Conservation (phyloP, 1,140 invertebrate genomes). For the Mya arenaria region DNA sequence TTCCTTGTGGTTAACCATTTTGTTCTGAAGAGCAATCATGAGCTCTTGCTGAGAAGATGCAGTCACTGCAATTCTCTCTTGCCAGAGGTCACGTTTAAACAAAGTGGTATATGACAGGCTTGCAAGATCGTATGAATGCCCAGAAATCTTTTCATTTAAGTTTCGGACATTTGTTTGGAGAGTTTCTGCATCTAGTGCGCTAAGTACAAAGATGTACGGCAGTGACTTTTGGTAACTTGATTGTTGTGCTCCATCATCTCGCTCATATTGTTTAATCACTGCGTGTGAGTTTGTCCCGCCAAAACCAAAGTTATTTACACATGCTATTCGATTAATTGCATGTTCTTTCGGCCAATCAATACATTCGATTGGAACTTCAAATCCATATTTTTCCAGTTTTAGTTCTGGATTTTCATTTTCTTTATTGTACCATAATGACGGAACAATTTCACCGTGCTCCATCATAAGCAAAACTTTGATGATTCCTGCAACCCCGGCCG, state of each 20-base stretch:
- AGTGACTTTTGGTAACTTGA: neutral
- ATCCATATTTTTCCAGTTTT: conserved; percentile 41
- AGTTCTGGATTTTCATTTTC: conserved; percentile 60
- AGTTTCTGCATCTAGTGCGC: too few species aligned
- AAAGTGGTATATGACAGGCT: too few species aligned
- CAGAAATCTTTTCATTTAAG: too few species aligned
- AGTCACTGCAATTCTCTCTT: too few species aligned
- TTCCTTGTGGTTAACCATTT: too few species aligned
- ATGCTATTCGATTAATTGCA: neutral
- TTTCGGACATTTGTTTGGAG: neutral
- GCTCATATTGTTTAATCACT: conserved; percentile 12
- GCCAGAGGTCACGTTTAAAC: too few species aligned
- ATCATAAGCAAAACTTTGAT: conserved; percentile 85
- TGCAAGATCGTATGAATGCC: too few species aligned
- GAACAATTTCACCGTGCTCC: conserved; percentile 67
- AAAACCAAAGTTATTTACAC: conserved; percentile 38
- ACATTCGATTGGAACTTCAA: conserved; percentile 60
- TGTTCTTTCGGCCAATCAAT: conserved; percentile 77
- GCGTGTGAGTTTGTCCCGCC: conserved; percentile 35
- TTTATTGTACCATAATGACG: conserved; percentile 62
- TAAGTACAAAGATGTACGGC: too few species aligned
- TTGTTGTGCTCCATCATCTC: neutral
- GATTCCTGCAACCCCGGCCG: conserved; percentile 93
- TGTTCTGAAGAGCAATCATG: too few species aligned
- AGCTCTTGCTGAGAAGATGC: too few species aligned